Conservation (phyloP, 1,140 invertebrate species). For the Zaprionus vittiger region DNA sequence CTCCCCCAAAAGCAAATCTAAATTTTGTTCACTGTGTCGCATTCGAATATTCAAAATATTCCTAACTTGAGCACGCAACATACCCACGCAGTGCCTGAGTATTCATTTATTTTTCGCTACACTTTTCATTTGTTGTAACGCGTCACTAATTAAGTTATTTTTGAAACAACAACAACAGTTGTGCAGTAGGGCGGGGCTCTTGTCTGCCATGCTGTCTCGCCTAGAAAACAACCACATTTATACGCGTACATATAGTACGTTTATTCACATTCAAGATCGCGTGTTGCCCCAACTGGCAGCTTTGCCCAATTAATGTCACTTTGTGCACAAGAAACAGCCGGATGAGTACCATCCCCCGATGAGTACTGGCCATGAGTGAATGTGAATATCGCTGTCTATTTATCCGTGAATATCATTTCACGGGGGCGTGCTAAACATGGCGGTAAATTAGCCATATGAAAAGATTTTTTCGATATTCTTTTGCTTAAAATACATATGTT, state of each 20-base stretch:
- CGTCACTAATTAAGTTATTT: slow-evolving; percentile 78
- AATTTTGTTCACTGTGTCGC: slow-evolving; percentile 13
- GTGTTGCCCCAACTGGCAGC: slow-evolving; percentile 52
- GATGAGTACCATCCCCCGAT: not conserved
- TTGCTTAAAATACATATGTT: not conserved
- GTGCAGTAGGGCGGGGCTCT: slow-evolving; percentile 40
- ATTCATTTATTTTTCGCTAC: slow-evolving; percentile 61
- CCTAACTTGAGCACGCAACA: slow-evolving; percentile 44
- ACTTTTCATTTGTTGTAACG: slow-evolving; percentile 60
- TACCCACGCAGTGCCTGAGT: slow-evolving; percentile 43
- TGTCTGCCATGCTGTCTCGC: slow-evolving; percentile 65
- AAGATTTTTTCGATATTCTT: slow-evolving; percentile 1
- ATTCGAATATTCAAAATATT: slow-evolving; percentile 23
- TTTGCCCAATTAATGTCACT: slow-evolving; percentile 76
- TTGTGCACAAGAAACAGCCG: slow-evolving; percentile 28
- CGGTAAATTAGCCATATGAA: slow-evolving; percentile 24
- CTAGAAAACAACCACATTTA: slow-evolving; percentile 10
- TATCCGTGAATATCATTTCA: not conserved
- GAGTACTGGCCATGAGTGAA: slow-evolving; percentile 6
- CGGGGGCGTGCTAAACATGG: slow-evolving; percentile 8
- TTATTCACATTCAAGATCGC: slow-evolving; percentile 60
- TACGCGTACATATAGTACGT: not conserved
- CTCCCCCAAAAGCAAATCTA: slow-evolving; percentile 50
- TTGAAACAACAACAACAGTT: slow-evolving; percentile 38
- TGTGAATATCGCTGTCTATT: not conserved